Conservation (phyloP, 2,888 invertebrate genomes). For the Lordiphosa andalusiaca region DNA sequence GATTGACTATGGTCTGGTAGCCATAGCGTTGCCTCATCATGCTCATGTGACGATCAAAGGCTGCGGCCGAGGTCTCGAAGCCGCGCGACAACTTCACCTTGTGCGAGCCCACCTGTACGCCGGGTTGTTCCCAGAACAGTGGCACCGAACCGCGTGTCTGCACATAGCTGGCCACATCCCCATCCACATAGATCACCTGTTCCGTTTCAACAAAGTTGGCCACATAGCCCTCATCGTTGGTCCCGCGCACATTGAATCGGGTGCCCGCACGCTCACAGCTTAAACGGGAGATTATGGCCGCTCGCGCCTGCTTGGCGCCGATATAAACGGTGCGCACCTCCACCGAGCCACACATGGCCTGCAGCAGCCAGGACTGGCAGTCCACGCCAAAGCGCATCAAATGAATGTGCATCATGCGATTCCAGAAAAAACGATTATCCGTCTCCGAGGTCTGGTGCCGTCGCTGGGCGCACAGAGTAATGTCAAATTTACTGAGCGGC, state of each 20-base stretch:
- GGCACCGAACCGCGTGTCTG: constrained; percentile 98
- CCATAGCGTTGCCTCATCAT: constrained; percentile 95
- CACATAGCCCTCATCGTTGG: constrained; percentile 99
- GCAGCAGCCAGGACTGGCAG: constrained; percentile 94
- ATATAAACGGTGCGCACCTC: constrained; percentile 99
- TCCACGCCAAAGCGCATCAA: constrained; percentile 95
- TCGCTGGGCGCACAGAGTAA: constrained; percentile 96
- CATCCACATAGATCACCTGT: constrained; percentile 96
- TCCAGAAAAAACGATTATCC: constrained; percentile 99
- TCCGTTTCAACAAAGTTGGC: constrained; percentile 99
- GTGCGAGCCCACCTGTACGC: constrained; percentile 98
- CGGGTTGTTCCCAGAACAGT: constrained; percentile 99
- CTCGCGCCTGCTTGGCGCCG: constrained; percentile 95
- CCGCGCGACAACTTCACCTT: constrained; percentile 98
- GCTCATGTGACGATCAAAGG: constrained; percentile 94
- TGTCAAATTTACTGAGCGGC: constrained; percentile 85
- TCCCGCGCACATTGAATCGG: constrained; percentile 98
- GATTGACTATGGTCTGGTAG: constrained; percentile 93
- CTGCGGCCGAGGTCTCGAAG: constrained; percentile 95
- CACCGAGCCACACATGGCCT: constrained; percentile 98
- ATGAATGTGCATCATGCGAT: constrained; percentile 96
- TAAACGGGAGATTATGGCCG: constrained; percentile 96
- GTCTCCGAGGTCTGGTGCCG: constrained; percentile 89
- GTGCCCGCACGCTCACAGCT: constrained; percentile 99
- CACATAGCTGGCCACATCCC: constrained; percentile 92